Evolutionary conservation across 1,140 invertebrate species (phyloP), one percentile per base, ranked within the genome.

Genomic region (Cotesia typhae): DNA sequence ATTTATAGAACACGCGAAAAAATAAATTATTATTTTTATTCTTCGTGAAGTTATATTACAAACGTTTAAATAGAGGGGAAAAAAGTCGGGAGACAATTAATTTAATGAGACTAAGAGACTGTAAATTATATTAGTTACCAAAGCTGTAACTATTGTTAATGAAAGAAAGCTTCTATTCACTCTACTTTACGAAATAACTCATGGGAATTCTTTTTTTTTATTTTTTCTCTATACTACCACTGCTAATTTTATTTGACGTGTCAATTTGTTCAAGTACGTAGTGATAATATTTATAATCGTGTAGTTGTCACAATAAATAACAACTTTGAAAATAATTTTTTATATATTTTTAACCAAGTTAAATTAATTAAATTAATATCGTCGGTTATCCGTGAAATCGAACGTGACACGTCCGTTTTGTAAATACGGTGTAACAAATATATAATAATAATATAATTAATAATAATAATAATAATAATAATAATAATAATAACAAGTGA

Each of bases 121-220:
- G 77, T 77, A 75, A 64, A 77, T 76, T 60, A 79, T 59, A 78
- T 70, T 80, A 64, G 75, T 80, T 77, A 82, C 78, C 79, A 78
- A 82, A 81, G 79, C 80, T 82, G 78, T 74, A 82, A 80, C 80
- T 76, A 81, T 72, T 75, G 79, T 76, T 79, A 79, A 64, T 61
- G 80, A 28, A 59, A 59, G 53, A 55, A 55, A 55, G 53, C 53
- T 55, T 55, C 53, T 55, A 17, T 55, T 55, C 17, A 14, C 53
- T 14, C 53, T 55, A 51, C 7, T 51, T 51, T 51, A 55, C 53
- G 53, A 55, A n/a, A 55, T 55, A 55, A 55, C 53, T 55, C 53
- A 17, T 55, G 53, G 53, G 53, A 28, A 59, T 59, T 59, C 57
- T 59, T 59, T 28, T 17, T 9, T 7, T 20, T 20, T 35, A 14